phyloP scores from a whole-genome alignment of 2,113 vertebrate genomes.

The Ptilorrhoa leucosticta region DNA sequence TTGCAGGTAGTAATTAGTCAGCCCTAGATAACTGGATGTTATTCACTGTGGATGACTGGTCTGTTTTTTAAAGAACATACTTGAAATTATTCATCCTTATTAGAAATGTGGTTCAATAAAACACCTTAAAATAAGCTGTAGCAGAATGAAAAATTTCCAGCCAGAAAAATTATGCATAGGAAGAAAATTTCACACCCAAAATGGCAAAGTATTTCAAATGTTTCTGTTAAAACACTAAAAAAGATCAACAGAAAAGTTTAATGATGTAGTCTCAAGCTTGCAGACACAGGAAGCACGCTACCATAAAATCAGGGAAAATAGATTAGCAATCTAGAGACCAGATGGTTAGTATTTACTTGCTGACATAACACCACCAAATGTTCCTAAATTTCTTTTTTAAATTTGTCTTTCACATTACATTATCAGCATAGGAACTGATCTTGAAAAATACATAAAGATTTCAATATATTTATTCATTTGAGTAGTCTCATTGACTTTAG shows the following conservation, averaged over 20 bases:
- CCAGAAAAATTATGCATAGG: background rate
- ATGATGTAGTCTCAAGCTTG: slow-evolving; percentile 20
- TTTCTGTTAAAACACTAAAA: slow-evolving; percentile 47
- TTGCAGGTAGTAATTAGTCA: background rate
- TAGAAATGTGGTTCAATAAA: background rate
- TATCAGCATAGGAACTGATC: slow-evolving; percentile 10
- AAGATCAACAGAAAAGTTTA: slow-evolving; percentile 50
- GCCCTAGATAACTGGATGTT: background rate
- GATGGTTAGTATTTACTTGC: slow-evolving; percentile 65
- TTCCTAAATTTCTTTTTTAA: slow-evolving; percentile 53
- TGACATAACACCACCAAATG: slow-evolving; percentile 62
- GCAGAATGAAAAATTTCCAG: background rate
- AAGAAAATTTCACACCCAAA: background rate
- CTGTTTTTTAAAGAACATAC: background rate
- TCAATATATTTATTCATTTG: background rate
- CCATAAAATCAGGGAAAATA: slow-evolving; percentile 45
- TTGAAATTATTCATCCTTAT: background rate
- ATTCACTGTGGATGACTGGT: background rate
- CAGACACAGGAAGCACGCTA: slow-evolving; percentile 40
- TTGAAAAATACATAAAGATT: background rate
- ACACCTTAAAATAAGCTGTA: background rate
- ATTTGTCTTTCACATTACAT: slow-evolving; percentile 40
- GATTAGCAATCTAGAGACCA: slow-evolving; percentile 53
- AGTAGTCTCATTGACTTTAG: background rate
- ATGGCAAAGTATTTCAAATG: background rate